Evolutionary conservation across 2,797 vertebrate species (phyloP).

Genomic region (Sebastolobus altivelis): DNA sequence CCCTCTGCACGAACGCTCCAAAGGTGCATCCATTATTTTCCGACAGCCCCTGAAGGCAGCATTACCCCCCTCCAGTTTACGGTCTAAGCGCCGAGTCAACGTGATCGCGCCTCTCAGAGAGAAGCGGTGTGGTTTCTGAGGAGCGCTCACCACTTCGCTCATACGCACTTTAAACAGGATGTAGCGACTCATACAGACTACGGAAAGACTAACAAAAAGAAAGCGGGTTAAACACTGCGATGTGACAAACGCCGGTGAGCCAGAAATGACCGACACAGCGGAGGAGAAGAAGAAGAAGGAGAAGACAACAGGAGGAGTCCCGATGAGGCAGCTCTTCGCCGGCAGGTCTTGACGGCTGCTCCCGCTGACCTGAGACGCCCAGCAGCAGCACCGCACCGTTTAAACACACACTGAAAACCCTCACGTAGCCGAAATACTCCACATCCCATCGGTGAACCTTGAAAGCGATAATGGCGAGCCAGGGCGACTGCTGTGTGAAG

Average conservation of each 20-base stretch:
- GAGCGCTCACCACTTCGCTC: conserved; percentile 38
- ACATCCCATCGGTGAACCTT: conserved; percentile 37
- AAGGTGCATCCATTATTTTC: accelerated
- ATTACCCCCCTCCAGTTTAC: conserved; percentile 48
- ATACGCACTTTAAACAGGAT: conserved; percentile 73
- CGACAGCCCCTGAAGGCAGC: conserved; percentile 52
- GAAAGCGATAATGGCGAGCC: conserved; percentile 87
- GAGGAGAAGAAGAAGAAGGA: conserved; percentile 37
- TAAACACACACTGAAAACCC: conserved; percentile 19
- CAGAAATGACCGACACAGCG: conserved; percentile 59
- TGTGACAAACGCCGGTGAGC: conserved; percentile 34
- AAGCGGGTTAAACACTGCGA: conserved; percentile 18
- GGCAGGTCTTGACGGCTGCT: conserved; percentile 75
- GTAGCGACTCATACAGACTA: conserved; percentile 49
- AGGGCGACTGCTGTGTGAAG: conserved; percentile 93
- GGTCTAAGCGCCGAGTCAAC: conserved; percentile 46
- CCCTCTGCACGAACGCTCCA: too few species aligned
- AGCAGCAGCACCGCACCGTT: conserved; percentile 39
- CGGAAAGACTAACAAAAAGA: conserved; percentile 11
- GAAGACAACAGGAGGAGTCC: conserved; percentile 52
- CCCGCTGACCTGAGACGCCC: conserved; percentile 70
- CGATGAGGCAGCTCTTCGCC: conserved; percentile 56
- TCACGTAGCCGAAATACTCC: conserved; percentile 26
- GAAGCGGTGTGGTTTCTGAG: conserved; percentile 44
- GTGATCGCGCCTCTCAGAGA: conserved; percentile 39